Evolutionary conservation across 2,113 vertebrate species (phyloP), one percentile per base, ranked within the genome.

Genomic region (Gambusia holbrooki): DNA sequence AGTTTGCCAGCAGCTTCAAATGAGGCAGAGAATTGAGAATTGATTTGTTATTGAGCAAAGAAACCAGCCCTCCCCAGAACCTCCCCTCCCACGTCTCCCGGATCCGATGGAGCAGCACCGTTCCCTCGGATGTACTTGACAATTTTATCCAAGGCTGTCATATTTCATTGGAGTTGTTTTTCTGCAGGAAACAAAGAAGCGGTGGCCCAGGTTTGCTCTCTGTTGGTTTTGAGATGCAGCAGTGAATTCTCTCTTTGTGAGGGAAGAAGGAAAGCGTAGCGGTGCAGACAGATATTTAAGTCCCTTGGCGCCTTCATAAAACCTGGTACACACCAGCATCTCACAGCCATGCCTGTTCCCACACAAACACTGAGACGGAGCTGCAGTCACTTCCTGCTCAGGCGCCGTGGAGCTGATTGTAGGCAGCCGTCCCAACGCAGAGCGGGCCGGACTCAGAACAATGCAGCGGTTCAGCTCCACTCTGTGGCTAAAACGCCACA

Each of bases 1-100:
- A 89, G 70, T 84, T 82, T 83, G 82, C 83, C 73, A 66, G 77
- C 74, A 90, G 87, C 74, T 79, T 89, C 77, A 88, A 91, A 85
- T 86, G 88, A 88, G 79, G 84, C 82, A 63, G 85, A 92, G 85
- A 92, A 93, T 86, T 89, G 80, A 83, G 81, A 88, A 93, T 91
- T 84, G 87, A 89, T 91, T 92, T 87, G 66, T 84, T 84, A 83
- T 87, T 72, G 75, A 79, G 82, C 64, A 81, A 75, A 88, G 83
- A 86, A 90, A 80, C 86, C 75, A 80, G 30, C 29, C 70, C n/a
- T 30, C 37, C 15, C 13, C 28, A 5, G 35, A 29, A 15, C 30
- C 37, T 4, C 61, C 35, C 22, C 33, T 9, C 66, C 30, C 69
- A 60, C 12, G 12, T 35, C 74, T 65, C 40, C 37, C 2, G 29